Evolutionary conservation across 2,113 vertebrate species (phyloP).

Genomic region (Ramphastos sulfuratus): DNA sequence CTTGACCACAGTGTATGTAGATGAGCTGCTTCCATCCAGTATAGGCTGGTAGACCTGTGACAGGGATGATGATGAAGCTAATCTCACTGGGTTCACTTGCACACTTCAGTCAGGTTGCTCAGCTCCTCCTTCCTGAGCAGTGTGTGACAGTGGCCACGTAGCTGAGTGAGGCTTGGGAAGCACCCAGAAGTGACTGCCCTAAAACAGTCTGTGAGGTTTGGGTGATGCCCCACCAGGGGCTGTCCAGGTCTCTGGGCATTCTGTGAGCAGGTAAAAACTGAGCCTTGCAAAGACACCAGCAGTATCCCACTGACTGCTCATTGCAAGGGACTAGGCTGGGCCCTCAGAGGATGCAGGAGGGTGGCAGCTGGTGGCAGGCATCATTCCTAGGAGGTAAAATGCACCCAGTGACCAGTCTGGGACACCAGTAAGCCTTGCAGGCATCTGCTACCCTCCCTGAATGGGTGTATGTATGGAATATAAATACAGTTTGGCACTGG

Average conservation of each 20-base stretch:
- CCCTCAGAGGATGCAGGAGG: not conserved
- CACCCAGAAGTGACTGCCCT: not conserved
- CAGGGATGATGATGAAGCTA: rapidly evolving
- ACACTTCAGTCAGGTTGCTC: not conserved
- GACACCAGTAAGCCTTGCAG: not conserved
- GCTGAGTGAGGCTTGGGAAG: rapidly evolving
- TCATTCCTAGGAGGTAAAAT: not conserved
- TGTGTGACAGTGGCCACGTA: rapidly evolving
- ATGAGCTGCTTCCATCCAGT: not conserved
- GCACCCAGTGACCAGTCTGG: rapidly evolving
- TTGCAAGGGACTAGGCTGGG: no score
- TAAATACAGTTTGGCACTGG: not conserved
- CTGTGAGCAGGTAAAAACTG: not conserved
- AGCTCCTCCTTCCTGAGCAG: not conserved
- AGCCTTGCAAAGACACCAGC: not conserved
- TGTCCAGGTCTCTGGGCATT: not conserved
- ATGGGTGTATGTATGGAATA: rapidly evolving
- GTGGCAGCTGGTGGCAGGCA: not conserved
- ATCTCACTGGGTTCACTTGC: not conserved
- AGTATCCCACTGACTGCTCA: rapidly evolving
- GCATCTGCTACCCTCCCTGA: not conserved
- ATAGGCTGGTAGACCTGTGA: not conserved
- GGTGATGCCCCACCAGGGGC: no score
- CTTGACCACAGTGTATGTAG: not conserved
- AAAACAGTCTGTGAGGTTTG: rapidly evolving